These are phyloP conservation scores for Umimayanthus chanpuru DNA, from an alignment of 92 coral and sea anemone species.

Conservation along the genomic window DNA sequence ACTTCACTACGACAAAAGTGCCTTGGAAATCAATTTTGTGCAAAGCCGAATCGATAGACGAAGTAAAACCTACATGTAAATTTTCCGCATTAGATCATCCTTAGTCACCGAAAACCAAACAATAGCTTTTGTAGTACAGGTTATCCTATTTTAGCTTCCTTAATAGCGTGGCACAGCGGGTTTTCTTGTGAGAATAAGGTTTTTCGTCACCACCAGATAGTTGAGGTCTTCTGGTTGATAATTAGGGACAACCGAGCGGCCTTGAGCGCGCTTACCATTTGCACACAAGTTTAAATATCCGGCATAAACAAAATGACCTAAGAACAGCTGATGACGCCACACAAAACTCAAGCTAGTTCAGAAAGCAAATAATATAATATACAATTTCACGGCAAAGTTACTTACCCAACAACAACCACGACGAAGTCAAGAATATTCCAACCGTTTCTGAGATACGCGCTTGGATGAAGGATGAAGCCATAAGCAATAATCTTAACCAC, in stretches of 20 bases:
- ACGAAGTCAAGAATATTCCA: conserved; percentile 98
- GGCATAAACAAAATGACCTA: conserved; percentile 53
- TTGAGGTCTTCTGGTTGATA: conserved; percentile 10
- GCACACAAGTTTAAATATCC: conserved; percentile 55
- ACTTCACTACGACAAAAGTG: neutral
- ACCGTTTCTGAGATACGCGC: conserved; percentile 93
- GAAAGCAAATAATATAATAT: conserved; percentile 14
- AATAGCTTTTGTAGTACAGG: conserved; percentile 25
- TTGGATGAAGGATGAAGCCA: conserved; percentile 86
- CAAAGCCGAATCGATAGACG: neutral
- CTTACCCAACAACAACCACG: conserved; percentile 96
- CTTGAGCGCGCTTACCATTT: conserved; percentile 11
- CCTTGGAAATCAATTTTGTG: conserved; percentile 13
- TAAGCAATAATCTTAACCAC: conserved; percentile 84
- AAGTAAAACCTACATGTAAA: conserved; percentile 4
- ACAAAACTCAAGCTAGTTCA: conserved; percentile 42
- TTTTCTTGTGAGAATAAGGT: conserved; percentile 14
- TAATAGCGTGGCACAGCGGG: conserved; percentile 39
- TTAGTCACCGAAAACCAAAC: conserved; percentile 7
- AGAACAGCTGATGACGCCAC: conserved; percentile 37
- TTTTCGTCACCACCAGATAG: conserved; percentile 47
- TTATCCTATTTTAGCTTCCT: conserved; percentile 26
- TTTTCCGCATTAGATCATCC: conserved; percentile 19
- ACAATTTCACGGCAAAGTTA: neutral
- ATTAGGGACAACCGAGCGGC: conserved; percentile 15